A percentile compares a stretch with the other conserved stretches of the same genome.
Evolutionary conservation across 2,797 vertebrate genomes (phyloP).

Genomic region (Epinephelus awoara): DNA sequence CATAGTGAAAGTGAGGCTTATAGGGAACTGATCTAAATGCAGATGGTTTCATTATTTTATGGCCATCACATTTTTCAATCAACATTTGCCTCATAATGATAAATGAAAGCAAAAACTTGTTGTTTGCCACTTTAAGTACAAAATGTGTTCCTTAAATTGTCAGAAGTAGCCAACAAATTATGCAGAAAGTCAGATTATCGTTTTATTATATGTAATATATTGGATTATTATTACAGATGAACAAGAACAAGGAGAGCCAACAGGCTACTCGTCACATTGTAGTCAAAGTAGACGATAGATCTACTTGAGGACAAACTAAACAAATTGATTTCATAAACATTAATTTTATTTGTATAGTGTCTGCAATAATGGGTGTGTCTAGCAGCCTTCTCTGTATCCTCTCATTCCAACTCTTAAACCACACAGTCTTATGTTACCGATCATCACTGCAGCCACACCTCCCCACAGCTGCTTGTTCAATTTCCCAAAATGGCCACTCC

Average conservation of each 20-base stretch:
- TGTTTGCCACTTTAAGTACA: background rate
- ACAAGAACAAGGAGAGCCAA: background rate
- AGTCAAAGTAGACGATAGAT: slow-evolving; percentile 10
- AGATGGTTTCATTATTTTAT: no score
- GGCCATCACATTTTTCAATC: no score
- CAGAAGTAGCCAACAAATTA: background rate
- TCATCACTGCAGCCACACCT: slow-evolving; percentile 51
- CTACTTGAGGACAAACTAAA: slow-evolving; percentile 25
- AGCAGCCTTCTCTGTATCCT: slow-evolving; percentile 13
- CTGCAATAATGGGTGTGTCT: background rate
- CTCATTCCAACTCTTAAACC: background rate
- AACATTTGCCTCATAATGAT: no score
- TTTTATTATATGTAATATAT: background rate
- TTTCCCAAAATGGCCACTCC: slow-evolving; percentile 74
- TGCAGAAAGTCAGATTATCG: background rate
- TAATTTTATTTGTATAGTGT: slow-evolving; percentile 24
- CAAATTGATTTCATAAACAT: slow-evolving; percentile 18
- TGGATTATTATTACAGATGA: background rate
- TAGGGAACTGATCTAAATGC: no score
- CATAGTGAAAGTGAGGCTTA: no score
- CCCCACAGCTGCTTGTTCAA: slow-evolving; percentile 73
- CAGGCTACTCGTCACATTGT: background rate
- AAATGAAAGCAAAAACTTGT: no score
- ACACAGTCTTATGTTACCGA: slow-evolving; percentile 5
- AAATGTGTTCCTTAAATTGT: no score